Base-by-base conservation (phyloP, 2,113 vertebrate species). In the Leucoraja erinaceus region DNA sequence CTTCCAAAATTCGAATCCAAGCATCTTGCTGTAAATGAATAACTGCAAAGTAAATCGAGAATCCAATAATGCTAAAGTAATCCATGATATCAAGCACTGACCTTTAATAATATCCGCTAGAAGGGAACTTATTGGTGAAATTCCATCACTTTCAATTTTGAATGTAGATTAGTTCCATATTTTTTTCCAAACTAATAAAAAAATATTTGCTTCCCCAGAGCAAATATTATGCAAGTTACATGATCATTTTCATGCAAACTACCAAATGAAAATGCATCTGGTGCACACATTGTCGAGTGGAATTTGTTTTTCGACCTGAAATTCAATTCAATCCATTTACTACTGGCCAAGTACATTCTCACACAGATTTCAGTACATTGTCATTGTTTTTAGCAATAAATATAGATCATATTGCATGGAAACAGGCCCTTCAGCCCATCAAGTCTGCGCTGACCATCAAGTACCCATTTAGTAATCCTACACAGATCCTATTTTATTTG, bases 301-400 rank as follows among this genome's bases (percentile, higher is more conserved):
- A 88, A 66, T n/a, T 63, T 88, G 83, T 61, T 86, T 59, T 63
- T 63, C 56, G n/a, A 88, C 25, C 83, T 88, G 59, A 5, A 88
- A 88, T 88, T 63, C 31, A 63, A 18, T 14, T 63, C 59, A 88
- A 66, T 63, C 59, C 59, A 88, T 88, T 86, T 63, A 31, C 59
- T 66, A 9, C 61, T 63, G 59, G 83, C 59, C 59, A 33, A 88
- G n/a, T 63, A 63, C 14, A 63, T 63, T 88, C 83, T n/a, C 83
- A 88, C 59, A 56, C 83, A 31, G 28, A n/a, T 88, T 88, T 88
- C n/a, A 31, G 56, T 88, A 18, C 59, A 88, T 33, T n/a, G 14
- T 88, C n/a, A 31, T 1, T 6, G 59, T 88, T 88, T 5, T n/a
- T 88, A 61, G 83, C n/a, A 63, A n/a, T n/a, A 14, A 63, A 7